phyloP scores from a whole-genome alignment of 2,797 vertebrate genomes.

The Gallinago solitaria region DNA sequence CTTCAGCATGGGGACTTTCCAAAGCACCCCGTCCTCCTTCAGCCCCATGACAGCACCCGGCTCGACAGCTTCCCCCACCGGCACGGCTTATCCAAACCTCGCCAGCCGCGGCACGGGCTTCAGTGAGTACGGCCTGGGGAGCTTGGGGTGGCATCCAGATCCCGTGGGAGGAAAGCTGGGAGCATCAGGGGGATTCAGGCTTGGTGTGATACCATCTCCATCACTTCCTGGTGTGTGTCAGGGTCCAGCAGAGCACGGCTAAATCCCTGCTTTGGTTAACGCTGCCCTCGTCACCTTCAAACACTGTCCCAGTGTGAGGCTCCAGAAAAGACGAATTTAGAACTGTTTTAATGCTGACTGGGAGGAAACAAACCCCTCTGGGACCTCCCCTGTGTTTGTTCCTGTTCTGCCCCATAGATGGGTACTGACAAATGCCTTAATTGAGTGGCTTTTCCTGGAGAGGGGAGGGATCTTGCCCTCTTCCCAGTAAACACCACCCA shows the following conservation, averaged over 20 bases:
- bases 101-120: constrained; percentile 66
- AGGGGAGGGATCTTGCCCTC: accelerated
- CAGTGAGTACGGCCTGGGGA: constrained; percentile 42
- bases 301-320: accelerated
- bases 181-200: accelerated
- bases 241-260: neutral
- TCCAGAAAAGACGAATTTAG: neutral
- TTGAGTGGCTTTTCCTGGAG: neutral
- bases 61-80: constrained; percentile 40
- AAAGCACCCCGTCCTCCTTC: constrained; percentile 78
- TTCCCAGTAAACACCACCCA: neutral
- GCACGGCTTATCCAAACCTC: constrained; percentile 67
- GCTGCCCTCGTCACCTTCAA: accelerated
- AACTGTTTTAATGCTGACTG: neutral
- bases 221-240: accelerated
- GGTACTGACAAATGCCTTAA: too few relatives aligned
- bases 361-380: neutral
- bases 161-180: neutral
- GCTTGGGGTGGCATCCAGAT: accelerated
- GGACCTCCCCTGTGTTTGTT: accelerated
- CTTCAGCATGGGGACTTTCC: constrained; percentile 83
- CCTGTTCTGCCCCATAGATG: neutral
- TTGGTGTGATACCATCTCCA: accelerated
- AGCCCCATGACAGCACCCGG: constrained; percentile 77
- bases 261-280: accelerated